phyloP scores from a whole-genome alignment of 1,140 invertebrate species.

The Drosophila ohnishii region DNA sequence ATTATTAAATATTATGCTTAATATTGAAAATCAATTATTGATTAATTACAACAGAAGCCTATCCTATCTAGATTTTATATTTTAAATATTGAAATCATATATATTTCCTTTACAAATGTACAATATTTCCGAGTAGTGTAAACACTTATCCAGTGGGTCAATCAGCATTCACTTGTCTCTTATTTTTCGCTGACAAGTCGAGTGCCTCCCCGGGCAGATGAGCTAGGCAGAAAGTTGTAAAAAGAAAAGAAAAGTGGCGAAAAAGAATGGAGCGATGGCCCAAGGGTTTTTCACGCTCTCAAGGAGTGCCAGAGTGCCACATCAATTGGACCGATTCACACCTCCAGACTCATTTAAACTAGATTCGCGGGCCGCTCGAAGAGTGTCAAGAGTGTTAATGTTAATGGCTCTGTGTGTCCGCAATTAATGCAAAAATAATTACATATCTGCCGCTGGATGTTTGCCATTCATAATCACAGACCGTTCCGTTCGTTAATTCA shows the following conservation, averaged over 20 bases:
- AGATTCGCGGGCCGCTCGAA: constrained; percentile 18
- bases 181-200: constrained; percentile 44
- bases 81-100: too few species aligned
- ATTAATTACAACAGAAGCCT: too few species aligned
- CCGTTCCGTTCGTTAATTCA: constrained; percentile 32
- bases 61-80: too few species aligned
- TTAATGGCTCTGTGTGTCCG: constrained; percentile 35
- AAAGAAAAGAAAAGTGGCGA: constrained; percentile 34
- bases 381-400: constrained; percentile 47
- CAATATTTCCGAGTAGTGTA: background rate
- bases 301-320: constrained; percentile 21
- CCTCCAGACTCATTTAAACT: constrained; percentile 33
- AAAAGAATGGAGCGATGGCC: constrained; percentile 14
- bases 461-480: constrained; percentile 54
- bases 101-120: background rate
- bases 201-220: constrained; percentile 46
- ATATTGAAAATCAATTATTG: too few species aligned
- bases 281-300: constrained; percentile 14
- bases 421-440: constrained; percentile 56
- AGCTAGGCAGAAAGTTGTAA: constrained; percentile 33
- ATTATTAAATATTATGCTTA: too few species aligned
- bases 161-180: constrained; percentile 76
- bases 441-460: constrained; percentile 43
- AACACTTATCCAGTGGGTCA: constrained; percentile 59
- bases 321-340: constrained; percentile 22